phyloP scores from a whole-genome alignment of 2,113 vertebrate species.

The Podarcis raffonei region DNA sequence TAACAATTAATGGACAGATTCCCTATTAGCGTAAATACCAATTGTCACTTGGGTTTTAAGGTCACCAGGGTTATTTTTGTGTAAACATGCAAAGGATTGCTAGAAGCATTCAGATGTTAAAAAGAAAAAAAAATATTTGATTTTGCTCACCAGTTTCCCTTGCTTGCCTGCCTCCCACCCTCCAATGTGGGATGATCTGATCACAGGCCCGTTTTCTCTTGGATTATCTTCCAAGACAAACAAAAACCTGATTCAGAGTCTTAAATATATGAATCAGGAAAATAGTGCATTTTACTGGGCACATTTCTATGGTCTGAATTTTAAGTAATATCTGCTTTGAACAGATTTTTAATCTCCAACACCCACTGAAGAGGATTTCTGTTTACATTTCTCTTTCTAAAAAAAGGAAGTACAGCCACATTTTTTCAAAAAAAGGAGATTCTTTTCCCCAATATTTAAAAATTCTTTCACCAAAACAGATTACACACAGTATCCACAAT shows the following conservation, averaged over 20 bases:
- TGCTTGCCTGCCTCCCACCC: not conserved
- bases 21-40: not conserved
- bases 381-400: not conserved
- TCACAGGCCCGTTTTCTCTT: not conserved
- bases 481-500: slow-evolving; percentile 18
- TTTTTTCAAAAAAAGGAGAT: not conserved
- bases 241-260: too few species aligned
- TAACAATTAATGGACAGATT: not conserved
- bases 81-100: not conserved
- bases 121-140: not conserved
- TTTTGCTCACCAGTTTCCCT: not conserved
- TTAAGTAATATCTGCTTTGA: not conserved
- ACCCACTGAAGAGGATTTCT: not conserved
- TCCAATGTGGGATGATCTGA: not conserved
- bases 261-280: not conserved
- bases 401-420: not conserved
- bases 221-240: not conserved
- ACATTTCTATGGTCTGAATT: not conserved
- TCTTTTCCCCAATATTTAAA: not conserved
- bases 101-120: not conserved
- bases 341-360: rapidly evolving
- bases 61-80: not conserved
- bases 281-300: rapidly evolving
- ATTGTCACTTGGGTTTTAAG: not conserved
- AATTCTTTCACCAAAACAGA: not conserved